Percentiles rank a stretch among this genome's conserved stretches.
These are phyloP conservation scores for Cyclargus thomasi DNA, from an alignment of 1,140 invertebrate genomes.

Conservation along the genomic window DNA sequence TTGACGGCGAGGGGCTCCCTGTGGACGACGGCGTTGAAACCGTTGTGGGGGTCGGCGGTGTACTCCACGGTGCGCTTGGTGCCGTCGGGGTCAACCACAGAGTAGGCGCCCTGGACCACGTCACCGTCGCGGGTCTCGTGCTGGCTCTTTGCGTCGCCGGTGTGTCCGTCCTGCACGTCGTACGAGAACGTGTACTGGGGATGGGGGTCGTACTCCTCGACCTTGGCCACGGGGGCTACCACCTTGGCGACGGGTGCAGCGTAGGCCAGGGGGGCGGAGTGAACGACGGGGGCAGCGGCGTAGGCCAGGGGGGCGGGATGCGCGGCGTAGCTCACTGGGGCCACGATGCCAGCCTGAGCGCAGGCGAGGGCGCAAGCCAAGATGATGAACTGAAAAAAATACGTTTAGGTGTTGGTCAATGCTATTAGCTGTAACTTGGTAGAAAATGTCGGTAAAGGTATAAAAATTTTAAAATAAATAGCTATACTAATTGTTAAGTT, in stretches of 20 bases:
- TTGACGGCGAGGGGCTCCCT: constrained; percentile 48
- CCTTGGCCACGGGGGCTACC: no score
- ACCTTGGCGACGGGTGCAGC: constrained; percentile 42
- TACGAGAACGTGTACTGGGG: constrained; percentile 80
- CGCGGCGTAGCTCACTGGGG: constrained; percentile 38
- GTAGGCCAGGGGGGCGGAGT: constrained; percentile 38
- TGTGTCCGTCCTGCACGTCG: constrained; percentile 78
- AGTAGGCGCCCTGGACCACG: constrained; percentile 78
- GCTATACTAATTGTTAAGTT: no score
- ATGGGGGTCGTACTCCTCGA: constrained; percentile 67
- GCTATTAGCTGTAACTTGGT: no score
- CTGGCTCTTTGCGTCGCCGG: constrained; percentile 81
- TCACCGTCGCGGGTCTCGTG: constrained; percentile 79
- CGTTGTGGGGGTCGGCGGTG: constrained; percentile 75
- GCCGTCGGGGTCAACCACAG: constrained; percentile 80
- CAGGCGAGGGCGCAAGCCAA: constrained; percentile 47
- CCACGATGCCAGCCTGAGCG: constrained; percentile 40
- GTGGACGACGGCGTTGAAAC: constrained; percentile 75
- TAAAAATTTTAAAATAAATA: no score
- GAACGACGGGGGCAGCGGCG: constrained; percentile 48
- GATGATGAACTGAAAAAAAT: constrained; percentile 48
- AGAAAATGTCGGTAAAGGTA: no score
- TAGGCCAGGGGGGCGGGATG: constrained; percentile 38
- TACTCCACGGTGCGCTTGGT: constrained; percentile 81
- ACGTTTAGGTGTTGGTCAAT: no score